A percentile compares a stretch with the other conserved stretches of the same genome.
phyloP scores from a whole-genome alignment of 1,140 invertebrate genomes.

The Panagrolaimus sp. region DNA sequence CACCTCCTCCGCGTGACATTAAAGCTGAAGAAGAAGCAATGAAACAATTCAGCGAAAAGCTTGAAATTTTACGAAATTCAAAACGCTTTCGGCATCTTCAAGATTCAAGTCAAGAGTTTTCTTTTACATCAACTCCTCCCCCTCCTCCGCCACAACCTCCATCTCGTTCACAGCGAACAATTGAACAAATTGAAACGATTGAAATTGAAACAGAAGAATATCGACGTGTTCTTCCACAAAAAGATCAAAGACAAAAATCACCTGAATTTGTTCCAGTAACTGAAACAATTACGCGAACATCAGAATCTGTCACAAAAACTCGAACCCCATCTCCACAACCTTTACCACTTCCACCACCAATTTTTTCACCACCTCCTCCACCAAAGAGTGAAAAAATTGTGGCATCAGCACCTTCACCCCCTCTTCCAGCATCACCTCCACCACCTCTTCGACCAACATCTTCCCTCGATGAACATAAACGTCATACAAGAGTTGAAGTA shows the following conservation, averaged over 20 bases:
- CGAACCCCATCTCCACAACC: not conserved
- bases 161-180: not conserved
- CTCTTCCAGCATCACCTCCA: no score
- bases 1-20: not conserved
- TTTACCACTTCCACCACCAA: not conserved
- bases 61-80: conserved; percentile 10
- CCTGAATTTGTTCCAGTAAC: no score
- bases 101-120: not conserved
- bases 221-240: not conserved
- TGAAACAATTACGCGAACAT: no score
- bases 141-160: not conserved
- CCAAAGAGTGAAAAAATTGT: not conserved
- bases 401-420: no score
- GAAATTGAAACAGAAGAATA: conserved; percentile 8
- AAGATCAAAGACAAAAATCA: not conserved
- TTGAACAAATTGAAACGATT: conserved; percentile 15
- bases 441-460: conserved; percentile 1
- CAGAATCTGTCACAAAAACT: not conserved
- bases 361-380: not conserved
- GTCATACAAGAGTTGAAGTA: not conserved
- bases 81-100: conserved; percentile 2
- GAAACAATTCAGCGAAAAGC: conserved; percentile 10
- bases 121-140: not conserved
- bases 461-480: not conserved
- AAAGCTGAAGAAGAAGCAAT: conserved; percentile 8